Evolutionary conservation across 2,888 invertebrate species (phyloP), one percentile per base, ranked within the genome.

Genomic region (Serripes groenlandicus): DNA sequence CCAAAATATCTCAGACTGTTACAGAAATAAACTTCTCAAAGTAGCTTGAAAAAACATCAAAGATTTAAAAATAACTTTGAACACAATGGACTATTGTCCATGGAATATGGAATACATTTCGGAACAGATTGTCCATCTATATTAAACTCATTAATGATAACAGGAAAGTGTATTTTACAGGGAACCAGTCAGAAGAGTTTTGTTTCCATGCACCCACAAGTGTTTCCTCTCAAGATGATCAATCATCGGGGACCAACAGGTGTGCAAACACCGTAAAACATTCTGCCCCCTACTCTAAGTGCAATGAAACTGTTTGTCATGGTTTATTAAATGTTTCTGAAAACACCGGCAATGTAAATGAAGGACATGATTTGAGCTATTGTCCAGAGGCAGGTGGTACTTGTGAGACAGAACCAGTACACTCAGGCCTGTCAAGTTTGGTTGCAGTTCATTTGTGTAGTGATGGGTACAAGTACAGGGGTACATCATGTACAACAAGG

Each of bases 211-310:
- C 32, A 5, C 18, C 15, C 32, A 30, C 34, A 62, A 62, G 34
- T 62, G 62, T 32, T 62, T 62, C 34, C 30, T 32, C 62, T 34
- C 62, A 5, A 62, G 21, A 34, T 21, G 5, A 58, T 58, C 21
- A 34, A 21, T 62, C 34, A 62, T 62, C 34, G 7, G 7, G 30
- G 62, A 62, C 62, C 62, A 34, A 62, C 62, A 62, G 62, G 62
- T 62, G 62, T 32, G 62, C 28, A 34, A 62, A 30, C 34, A 62
- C 7, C 62, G 21, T 5, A 21, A n/a, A 62, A 21, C n/a, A 34
- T 62, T 62, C 34, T 2, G 34, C 62, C 62, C 28, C 62, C 30
- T 62, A 30, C 62, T 34, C 21, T 2, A n/a, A 62, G 26, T 21
- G 34, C 21, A 62, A 30, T 62, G 62, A 34, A 34, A 62, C 28